Evolutionary conservation across 2,888 invertebrate species (phyloP).

Genomic region (Boloria selene): DNA sequence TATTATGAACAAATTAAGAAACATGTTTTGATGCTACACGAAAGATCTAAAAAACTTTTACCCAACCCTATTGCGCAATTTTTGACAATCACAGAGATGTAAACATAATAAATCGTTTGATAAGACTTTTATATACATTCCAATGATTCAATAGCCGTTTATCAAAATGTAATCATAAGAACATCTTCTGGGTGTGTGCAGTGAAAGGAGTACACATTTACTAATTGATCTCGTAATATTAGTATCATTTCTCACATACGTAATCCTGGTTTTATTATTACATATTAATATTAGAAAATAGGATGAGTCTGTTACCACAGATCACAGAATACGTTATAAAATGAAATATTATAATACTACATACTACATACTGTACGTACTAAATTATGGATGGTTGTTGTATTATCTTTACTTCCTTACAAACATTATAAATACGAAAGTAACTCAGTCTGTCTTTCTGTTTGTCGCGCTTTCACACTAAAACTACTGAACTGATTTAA

Average conservation of each 20-base stretch:
- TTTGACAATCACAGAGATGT: constrained; percentile 3
- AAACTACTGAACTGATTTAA: no score
- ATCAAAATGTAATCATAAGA: constrained; percentile 38
- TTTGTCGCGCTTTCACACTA: no score
- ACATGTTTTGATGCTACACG: no score
- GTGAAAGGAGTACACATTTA: constrained; percentile 67
- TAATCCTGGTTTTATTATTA: constrained; percentile 35
- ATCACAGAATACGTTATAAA: no score
- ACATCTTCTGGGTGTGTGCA: constrained; percentile 30
- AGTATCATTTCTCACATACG: constrained; percentile 65
- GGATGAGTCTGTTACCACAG: background rate
- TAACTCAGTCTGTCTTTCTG: no score
- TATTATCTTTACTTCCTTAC: no score
- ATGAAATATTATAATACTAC: no score
- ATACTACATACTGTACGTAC: no score
- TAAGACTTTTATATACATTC: constrained; percentile 11
- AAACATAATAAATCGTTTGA: constrained; percentile 15
- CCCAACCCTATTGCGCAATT: background rate
- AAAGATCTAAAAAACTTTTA: no score
- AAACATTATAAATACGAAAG: no score
- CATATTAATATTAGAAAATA: constrained; percentile 14
- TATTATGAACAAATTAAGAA: no score
- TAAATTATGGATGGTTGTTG: no score
- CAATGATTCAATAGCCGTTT: constrained; percentile 28
- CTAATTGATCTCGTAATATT: constrained; percentile 65